A percentile compares a stretch with the other conserved stretches of the same genome.
Conservation (phyloP, 2,797 vertebrate species). For the Sebastes itinus region DNA sequence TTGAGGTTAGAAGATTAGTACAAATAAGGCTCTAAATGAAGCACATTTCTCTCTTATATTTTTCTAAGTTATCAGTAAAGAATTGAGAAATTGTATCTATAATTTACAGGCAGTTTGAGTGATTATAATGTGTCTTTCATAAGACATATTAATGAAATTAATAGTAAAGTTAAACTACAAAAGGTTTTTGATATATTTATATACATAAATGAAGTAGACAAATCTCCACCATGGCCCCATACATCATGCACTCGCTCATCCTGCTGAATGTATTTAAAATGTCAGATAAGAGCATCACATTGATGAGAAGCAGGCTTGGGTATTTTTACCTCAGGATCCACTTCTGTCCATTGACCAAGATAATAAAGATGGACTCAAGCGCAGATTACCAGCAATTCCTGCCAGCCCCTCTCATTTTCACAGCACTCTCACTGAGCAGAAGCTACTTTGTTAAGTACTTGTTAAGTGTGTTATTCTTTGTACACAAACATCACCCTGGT, state of each 20-base stretch:
- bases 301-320: constrained; percentile 82
- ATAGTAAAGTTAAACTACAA: neutral
- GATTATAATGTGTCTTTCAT: neutral
- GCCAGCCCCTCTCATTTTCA: constrained; percentile 63
- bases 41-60: neutral
- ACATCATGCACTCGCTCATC: constrained; percentile 33
- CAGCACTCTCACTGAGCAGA: constrained; percentile 61
- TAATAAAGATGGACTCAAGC: constrained; percentile 81
- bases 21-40: neutral
- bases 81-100: neutral
- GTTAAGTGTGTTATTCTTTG: constrained; percentile 77
- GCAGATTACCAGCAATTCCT: constrained; percentile 70
- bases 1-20: neutral
- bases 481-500: constrained; percentile 69
- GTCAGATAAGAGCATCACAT: constrained; percentile 79
- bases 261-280: constrained; percentile 69
- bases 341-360: constrained; percentile 82
- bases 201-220: constrained; percentile 10
- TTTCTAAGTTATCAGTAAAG: neutral
- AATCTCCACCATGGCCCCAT: constrained; percentile 12
- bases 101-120: neutral
- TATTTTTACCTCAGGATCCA: constrained; percentile 85
- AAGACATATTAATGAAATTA: neutral
- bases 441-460: constrained; percentile 85
- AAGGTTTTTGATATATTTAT: neutral